Conservation (phyloP, 2,113 vertebrate genomes). For the Melanerpes aurifrons region DNA sequence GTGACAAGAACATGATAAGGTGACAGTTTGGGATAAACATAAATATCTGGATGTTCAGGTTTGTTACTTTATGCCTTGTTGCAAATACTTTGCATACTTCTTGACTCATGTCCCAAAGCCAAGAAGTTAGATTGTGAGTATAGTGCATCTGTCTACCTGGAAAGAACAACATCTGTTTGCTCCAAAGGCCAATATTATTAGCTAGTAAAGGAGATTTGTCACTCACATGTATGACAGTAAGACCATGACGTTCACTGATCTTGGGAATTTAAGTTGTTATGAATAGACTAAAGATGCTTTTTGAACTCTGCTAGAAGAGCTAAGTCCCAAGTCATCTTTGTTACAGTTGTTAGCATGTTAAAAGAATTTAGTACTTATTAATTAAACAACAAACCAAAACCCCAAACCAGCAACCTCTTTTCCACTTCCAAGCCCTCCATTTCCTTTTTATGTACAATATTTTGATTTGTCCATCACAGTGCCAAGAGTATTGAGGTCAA, state of each 20-base stretch:
- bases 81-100: background rate
- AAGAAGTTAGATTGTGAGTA: background rate
- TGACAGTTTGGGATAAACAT: background rate
- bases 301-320: background rate
- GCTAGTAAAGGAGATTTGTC: background rate
- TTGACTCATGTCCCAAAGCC: background rate
- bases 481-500: background rate
- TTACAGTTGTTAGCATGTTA: background rate
- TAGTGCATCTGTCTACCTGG: background rate
- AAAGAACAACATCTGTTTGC: background rate
- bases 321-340: background rate
- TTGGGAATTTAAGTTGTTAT: background rate
- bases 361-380: background rate
- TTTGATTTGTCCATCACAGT: background rate
- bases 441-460: background rate
- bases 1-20: background rate
- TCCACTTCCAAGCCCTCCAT: background rate
- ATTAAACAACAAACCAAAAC: background rate
- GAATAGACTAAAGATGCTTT: background rate
- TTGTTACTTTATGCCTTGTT: constrained; percentile 6
- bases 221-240: background rate
- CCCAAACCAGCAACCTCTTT: background rate
- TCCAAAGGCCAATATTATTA: background rate
- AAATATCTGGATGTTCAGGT: background rate
- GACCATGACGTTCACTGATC: background rate